A percentile compares a stretch with the other conserved stretches of the same genome.
Evolutionary conservation across 1,140 invertebrate species (phyloP).

Genomic region (Papilio machaon): DNA sequence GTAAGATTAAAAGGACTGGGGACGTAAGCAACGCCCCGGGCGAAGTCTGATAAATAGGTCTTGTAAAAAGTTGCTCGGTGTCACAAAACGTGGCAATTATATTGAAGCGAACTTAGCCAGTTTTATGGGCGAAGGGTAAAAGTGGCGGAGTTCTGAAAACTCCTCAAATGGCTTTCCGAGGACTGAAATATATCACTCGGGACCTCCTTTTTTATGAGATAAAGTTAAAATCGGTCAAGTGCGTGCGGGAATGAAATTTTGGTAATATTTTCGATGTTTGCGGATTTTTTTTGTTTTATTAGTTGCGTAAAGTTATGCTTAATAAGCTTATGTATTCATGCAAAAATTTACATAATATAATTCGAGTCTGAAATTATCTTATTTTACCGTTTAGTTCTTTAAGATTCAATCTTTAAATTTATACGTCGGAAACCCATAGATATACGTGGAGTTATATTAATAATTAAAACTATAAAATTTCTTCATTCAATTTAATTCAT

Average conservation of each 20-base stretch:
- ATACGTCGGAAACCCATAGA: no score
- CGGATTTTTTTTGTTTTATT: not conserved
- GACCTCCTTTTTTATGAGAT: slow-evolving; percentile 25
- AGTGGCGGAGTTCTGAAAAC: slow-evolving; percentile 21
- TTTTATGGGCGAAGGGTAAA: slow-evolving; percentile 36
- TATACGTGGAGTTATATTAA: not conserved
- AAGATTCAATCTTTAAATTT: no score
- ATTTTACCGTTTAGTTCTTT: no score
- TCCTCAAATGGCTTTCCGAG: slow-evolving; percentile 30
- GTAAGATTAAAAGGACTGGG: slow-evolving; percentile 8
- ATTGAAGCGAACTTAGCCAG: slow-evolving; percentile 32
- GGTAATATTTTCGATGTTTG: not conserved
- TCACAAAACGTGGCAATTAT: slow-evolving; percentile 35
- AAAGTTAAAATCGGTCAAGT: slow-evolving; percentile 36
- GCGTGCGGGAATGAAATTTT: slow-evolving; percentile 23
- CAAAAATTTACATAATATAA: not conserved
- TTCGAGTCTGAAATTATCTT: no score
- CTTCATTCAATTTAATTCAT: not conserved
- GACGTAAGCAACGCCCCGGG: slow-evolving; percentile 8
- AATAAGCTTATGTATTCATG: not conserved
- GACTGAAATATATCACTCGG: slow-evolving; percentile 30
- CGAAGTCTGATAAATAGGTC: slow-evolving; percentile 27
- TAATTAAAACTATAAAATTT: not conserved
- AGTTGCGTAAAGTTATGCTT: not conserved
- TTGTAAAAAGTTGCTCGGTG: slow-evolving; percentile 29